Evolutionary conservation across 2,888 invertebrate genomes (phyloP).

Genomic region (Tanytarsus gracilentus): DNA sequence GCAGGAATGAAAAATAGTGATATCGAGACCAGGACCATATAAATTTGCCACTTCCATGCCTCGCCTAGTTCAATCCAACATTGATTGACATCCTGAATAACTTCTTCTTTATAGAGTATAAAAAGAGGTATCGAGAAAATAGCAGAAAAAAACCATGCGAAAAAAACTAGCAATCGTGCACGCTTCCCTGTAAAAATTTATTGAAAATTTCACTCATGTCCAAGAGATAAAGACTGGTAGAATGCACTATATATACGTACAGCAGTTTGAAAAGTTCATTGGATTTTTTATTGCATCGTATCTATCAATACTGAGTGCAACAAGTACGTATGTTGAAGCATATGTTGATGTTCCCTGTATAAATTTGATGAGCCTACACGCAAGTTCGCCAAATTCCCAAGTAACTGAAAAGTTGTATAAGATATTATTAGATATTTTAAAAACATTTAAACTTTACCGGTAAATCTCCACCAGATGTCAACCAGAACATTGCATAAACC

Average conservation of each 20-base stretch:
- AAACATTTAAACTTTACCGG: no score
- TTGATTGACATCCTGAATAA: constrained; percentile 65
- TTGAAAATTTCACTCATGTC: background rate
- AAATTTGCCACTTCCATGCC: constrained; percentile 73
- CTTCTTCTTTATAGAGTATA: constrained; percentile 69
- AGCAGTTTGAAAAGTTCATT: constrained; percentile 90
- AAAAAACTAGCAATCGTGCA: constrained; percentile 65
- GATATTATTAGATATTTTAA: no score
- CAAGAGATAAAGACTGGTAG: constrained; percentile 5
- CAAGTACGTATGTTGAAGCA: constrained; percentile 85
- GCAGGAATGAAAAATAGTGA: constrained; percentile 80
- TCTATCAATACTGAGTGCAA: constrained; percentile 84
- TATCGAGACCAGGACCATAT: constrained; percentile 74
- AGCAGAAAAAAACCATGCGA: constrained; percentile 75
- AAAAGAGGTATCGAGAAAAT: constrained; percentile 75
- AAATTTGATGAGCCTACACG: constrained; percentile 80
- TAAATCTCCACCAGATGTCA: constrained; percentile 82
- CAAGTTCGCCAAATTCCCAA: constrained; percentile 81
- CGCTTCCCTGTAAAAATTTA: constrained; percentile 59
- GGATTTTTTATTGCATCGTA: constrained; percentile 91
- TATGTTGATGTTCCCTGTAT: constrained; percentile 82
- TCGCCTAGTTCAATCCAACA: constrained; percentile 82
- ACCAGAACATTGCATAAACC: constrained; percentile 81
- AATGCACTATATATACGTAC: constrained; percentile 52
- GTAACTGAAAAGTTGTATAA: no score